Conservation (phyloP, 2,797 vertebrate genomes). For the Petrocephalus sullivani region DNA sequence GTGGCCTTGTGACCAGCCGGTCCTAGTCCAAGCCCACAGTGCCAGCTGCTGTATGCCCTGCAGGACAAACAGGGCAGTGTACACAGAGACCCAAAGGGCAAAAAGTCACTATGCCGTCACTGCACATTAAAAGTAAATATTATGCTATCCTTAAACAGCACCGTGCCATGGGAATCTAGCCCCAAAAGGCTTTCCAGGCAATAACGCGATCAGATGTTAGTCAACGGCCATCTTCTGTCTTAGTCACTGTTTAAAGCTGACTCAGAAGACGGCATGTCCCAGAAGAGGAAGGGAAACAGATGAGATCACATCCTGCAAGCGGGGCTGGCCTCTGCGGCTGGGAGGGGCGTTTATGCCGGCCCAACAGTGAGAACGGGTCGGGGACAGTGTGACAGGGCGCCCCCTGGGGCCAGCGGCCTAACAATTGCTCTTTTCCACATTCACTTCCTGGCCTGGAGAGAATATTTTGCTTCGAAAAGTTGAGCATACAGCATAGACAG, state of each 20-base stretch:
- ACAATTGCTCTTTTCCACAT: background rate
- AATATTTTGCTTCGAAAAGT: background rate
- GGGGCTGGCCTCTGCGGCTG: slow-evolving; percentile 10
- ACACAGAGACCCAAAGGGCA: slow-evolving; percentile 11
- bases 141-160: background rate
- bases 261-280: slow-evolving; percentile 38
- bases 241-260: slow-evolving; percentile 40
- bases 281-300: slow-evolving; percentile 49
- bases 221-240: slow-evolving; percentile 21
- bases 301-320: slow-evolving; percentile 57
- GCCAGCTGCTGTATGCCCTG: background rate
- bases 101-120: background rate
- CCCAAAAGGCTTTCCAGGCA: background rate
- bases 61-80: background rate
- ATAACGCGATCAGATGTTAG: slow-evolving; percentile 6
- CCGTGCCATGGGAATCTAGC: background rate
- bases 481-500: background rate
- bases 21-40: no score
- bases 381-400: background rate
- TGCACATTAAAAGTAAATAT: slow-evolving; percentile 15
- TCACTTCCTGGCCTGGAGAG: background rate
- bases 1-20: background rate
- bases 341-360: slow-evolving; percentile 41
- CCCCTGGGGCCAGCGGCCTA: background rate
- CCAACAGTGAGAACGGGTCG: slow-evolving; percentile 43